Percentiles rank a stretch among this genome's conserved stretches.
Evolutionary conservation across 2,888 invertebrate genomes (phyloP).

Genomic region (Cheilosia impressa): DNA sequence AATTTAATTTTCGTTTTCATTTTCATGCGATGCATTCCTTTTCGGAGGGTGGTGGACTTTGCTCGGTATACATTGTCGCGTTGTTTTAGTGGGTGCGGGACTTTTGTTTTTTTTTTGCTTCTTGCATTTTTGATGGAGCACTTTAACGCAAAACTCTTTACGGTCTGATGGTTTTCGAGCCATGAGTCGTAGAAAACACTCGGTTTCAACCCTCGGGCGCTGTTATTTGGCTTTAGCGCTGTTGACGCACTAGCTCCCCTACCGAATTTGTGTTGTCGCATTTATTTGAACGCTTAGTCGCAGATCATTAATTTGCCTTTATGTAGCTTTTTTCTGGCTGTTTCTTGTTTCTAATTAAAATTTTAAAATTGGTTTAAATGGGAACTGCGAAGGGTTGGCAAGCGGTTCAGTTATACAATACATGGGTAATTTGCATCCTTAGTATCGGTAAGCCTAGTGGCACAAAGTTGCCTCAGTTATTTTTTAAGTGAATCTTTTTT

Average conservation of each 20-base stretch:
- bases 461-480: too few relatives aligned
- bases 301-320: slow-evolving; percentile 69
- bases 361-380: not conserved
- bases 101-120: slow-evolving; percentile 30
- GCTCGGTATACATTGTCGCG: slow-evolving; percentile 2
- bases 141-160: slow-evolving; percentile 31
- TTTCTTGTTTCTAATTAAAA: slow-evolving; percentile 46
- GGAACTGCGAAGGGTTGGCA: too few relatives aligned
- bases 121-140: slow-evolving; percentile 56
- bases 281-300: slow-evolving; percentile 57
- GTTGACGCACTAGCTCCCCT: slow-evolving; percentile 8
- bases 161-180: slow-evolving; percentile 47
- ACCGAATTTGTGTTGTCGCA: slow-evolving; percentile 22
- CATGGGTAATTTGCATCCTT: not conserved
- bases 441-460: too few relatives aligned
- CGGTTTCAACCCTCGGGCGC: slow-evolving; percentile 8
- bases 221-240: not conserved
- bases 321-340: slow-evolving; percentile 15
- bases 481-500: too few relatives aligned
- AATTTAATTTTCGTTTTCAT: slow-evolving; percentile 22
- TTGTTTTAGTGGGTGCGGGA: not conserved
- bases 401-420: too few relatives aligned
- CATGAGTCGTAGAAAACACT: not conserved
- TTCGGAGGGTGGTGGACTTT: slow-evolving; percentile 37
- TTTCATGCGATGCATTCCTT: slow-evolving; percentile 46